Conservation (phyloP, 2,797 vertebrate species). For the Chromis chromis region DNA sequence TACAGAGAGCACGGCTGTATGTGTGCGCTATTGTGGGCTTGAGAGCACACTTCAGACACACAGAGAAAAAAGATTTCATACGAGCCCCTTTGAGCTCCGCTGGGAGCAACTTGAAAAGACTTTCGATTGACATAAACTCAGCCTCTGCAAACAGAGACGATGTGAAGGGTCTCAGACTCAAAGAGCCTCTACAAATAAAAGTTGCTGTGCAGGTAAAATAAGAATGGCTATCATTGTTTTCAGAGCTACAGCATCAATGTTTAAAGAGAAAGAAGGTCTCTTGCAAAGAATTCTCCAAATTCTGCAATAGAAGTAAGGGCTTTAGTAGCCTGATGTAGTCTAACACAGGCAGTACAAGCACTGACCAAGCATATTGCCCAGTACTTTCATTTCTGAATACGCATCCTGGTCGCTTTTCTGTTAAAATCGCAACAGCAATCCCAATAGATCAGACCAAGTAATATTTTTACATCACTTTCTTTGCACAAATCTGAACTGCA, state of each 20-base stretch:
- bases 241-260: background rate
- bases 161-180: background rate
- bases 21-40: conserved; percentile 3
- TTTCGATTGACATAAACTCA: conserved; percentile 19
- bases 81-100: conserved; percentile 41
- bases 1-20: conserved; percentile 1
- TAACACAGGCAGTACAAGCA: too few relatives aligned
- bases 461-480: too few relatives aligned
- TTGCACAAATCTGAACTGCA: too few relatives aligned
- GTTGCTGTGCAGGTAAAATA: conserved; percentile 44
- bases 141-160: background rate
- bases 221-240: conserved; percentile 7
- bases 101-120: conserved; percentile 43
- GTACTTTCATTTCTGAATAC: too few relatives aligned
- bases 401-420: too few relatives aligned
- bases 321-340: too few relatives aligned
- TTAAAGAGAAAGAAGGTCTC: background rate
- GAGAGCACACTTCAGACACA: conserved; percentile 25
- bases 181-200: conserved; percentile 41
- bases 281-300: background rate
- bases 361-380: too few relatives aligned
- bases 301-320: background rate
- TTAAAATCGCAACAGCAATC: too few relatives aligned
- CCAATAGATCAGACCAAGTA: too few relatives aligned
- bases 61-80: conserved; percentile 19